phyloP scores from a whole-genome alignment of 2,797 vertebrate genomes.

The Dryobates pubescens region DNA sequence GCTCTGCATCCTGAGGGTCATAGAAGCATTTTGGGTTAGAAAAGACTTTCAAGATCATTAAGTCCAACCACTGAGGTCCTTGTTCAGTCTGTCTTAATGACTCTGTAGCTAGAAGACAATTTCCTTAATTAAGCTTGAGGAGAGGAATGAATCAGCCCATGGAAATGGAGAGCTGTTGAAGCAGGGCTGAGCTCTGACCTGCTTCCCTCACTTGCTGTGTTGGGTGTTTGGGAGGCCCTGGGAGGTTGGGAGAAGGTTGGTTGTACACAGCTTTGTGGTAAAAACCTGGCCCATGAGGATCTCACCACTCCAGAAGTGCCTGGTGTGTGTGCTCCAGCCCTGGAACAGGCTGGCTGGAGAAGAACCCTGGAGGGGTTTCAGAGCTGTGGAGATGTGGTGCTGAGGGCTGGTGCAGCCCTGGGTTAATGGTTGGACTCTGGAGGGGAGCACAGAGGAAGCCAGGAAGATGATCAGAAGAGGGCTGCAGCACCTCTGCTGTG shows the following conservation, averaged over 20 bases:
- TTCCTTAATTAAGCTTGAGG: neutral
- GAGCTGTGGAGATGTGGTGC: too few species aligned
- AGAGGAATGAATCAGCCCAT: rapidly evolving
- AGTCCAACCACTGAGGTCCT: neutral
- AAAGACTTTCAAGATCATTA: too few species aligned
- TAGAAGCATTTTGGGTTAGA: too few species aligned
- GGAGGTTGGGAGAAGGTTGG: too few species aligned
- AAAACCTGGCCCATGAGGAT: neutral
- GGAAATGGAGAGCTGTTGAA: neutral
- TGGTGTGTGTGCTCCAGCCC: neutral
- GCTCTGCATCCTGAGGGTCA: neutral
- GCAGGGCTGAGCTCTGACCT: neutral
- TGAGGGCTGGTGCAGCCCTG: too few species aligned
- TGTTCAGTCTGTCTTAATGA: rapidly evolving
- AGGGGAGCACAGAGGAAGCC: too few species aligned
- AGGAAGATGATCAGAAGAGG: too few species aligned
- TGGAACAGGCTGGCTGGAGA: neutral
- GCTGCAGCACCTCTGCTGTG: too few species aligned
- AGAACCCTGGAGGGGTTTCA: too few species aligned
- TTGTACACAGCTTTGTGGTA: neutral
- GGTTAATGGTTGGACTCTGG: too few species aligned
- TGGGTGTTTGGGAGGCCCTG: neutral
- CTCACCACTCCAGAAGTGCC: rapidly evolving
- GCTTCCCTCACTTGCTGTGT: too few species aligned
- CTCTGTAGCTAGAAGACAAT: too few species aligned